A percentile compares a stretch with the other conserved stretches of the same genome.
phyloP scores from a whole-genome alignment of 1,140 invertebrate genomes.

The Temnothorax longispinosus region DNA sequence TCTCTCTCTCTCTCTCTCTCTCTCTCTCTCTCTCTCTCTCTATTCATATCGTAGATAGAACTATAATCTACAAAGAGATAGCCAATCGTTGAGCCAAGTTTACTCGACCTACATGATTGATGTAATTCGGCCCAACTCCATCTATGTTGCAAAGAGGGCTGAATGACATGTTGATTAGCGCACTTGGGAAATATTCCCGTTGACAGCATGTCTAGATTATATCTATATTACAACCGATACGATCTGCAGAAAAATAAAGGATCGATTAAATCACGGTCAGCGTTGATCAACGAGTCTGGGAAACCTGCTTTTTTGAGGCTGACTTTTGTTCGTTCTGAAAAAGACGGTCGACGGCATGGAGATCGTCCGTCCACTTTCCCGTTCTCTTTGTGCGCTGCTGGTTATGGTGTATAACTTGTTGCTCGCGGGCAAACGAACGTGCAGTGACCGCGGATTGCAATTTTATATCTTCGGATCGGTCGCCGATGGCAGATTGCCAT shows the following conservation, averaged over 20 bases:
- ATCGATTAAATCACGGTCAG: constrained; percentile 2
- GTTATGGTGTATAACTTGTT: constrained; percentile 75
- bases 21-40: constrained; percentile 17
- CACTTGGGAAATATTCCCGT: not conserved
- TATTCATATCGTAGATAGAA: constrained; percentile 22
- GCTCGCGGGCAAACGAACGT: constrained; percentile 60
- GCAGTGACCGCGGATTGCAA: constrained; percentile 43
- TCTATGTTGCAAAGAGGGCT: not conserved
- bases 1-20: not conserved
- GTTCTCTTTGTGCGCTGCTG: constrained; percentile 52
- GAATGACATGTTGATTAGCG: constrained; percentile 26
- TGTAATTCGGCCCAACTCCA: constrained; percentile 6
- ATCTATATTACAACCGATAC: not conserved
- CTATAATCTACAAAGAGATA: constrained; percentile 45
- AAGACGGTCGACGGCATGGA: constrained; percentile 6
- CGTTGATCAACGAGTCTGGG: not conserved
- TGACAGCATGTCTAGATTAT: not conserved
- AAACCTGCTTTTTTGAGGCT: not conserved
- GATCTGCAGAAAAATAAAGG: not conserved
- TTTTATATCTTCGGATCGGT: constrained; percentile 46
- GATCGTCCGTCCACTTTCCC: not conserved
- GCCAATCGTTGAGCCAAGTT: constrained; percentile 24
- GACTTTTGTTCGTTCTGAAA: not conserved
- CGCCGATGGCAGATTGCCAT: constrained; percentile 33
- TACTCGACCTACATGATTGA: constrained; percentile 33